These are phyloP conservation scores for Arenaria interpres DNA, from an alignment of 2,113 vertebrate genomes.

Conservation along the genomic window DNA sequence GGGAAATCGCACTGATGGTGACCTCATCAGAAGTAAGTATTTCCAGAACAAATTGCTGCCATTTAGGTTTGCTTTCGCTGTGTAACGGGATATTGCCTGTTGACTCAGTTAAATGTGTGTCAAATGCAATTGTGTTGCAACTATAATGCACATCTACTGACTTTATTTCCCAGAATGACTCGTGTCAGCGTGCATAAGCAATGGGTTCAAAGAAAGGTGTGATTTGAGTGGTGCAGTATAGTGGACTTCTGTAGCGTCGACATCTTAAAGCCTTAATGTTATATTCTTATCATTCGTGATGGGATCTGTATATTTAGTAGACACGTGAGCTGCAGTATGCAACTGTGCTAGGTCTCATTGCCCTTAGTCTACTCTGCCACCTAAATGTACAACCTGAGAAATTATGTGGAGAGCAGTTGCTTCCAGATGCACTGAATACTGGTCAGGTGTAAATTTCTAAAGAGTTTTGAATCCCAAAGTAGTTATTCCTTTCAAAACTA, in stretches of 20 bases:
- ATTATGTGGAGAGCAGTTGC: background rate
- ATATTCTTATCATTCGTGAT: background rate
- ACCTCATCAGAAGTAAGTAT: conserved; percentile 91
- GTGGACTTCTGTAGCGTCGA: background rate
- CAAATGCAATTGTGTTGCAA: conserved; percentile 36
- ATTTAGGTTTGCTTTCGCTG: background rate
- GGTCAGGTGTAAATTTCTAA: background rate
- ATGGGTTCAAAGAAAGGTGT: background rate
- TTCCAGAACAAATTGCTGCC: conserved; percentile 58
- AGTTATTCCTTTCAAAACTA: background rate
- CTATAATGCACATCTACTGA: background rate
- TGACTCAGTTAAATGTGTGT: conserved; percentile 48
- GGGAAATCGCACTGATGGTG: conserved; percentile 73
- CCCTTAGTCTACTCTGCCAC: too few species aligned
- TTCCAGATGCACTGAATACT: background rate
- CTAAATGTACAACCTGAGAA: too few species aligned
- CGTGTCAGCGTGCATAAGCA: background rate
- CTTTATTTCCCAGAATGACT: conserved; percentile 44
- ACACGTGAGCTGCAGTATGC: background rate
- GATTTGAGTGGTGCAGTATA: background rate
- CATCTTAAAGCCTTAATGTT: background rate
- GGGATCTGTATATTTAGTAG: background rate
- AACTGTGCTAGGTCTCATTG: background rate
- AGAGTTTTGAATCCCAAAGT: background rate
- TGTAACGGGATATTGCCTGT: background rate